Base-by-base conservation (phyloP, 2,113 vertebrate genomes). In the Nothoprocta pentlandii region DNA sequence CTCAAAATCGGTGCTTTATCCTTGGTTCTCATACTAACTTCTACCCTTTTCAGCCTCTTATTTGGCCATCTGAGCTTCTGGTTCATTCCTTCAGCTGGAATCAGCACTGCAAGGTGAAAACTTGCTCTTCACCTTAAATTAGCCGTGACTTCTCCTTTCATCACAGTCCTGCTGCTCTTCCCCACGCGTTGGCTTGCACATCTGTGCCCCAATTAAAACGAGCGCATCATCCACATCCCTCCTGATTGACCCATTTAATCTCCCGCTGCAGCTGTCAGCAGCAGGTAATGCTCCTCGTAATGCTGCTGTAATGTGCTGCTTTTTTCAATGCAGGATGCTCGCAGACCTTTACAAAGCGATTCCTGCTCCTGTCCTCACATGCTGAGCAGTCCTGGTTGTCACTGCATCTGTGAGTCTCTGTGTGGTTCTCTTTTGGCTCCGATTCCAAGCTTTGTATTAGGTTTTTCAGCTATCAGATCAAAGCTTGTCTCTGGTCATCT, bases 271-370 rank as follows among this genome's bases (percentile, higher is more conserved):
- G 17, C n/a, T 63, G 61, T 25, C 16, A 23, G 8, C 34, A 63
- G 19, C 61, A 39, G 36, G 13, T 23, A 63, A 39, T 20, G 51
- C 63, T 53, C 56, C 59, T 10, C 23, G 32, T 42, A 10, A 30
- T 2, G 8, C 14, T 26, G 25, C 17, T 23, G 20, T 11, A 49
- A 41, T 6, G 1, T 2, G 39, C 3, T 32, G 32, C 3, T 32
- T 46, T 30, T 6, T 41, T 46, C 46, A 2, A 12, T 22, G 32
- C 26, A 10, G 10, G 39, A 8, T 10, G 70, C 49, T 32, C 61
- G 11, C 0, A 5, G 23, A 17, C 30, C 36, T 63, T n/a, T 6
- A 16, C 36, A 8, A 10, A 56, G 47, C 0, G 2, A 16, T 47
- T 19, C 41, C 39, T 32, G 81, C n/a, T 3, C 5, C 47, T 6